These are phyloP conservation scores for Kryphioiulus occultus DNA, from an alignment of 2,888 invertebrate genomes.

Conservation along the genomic window DNA sequence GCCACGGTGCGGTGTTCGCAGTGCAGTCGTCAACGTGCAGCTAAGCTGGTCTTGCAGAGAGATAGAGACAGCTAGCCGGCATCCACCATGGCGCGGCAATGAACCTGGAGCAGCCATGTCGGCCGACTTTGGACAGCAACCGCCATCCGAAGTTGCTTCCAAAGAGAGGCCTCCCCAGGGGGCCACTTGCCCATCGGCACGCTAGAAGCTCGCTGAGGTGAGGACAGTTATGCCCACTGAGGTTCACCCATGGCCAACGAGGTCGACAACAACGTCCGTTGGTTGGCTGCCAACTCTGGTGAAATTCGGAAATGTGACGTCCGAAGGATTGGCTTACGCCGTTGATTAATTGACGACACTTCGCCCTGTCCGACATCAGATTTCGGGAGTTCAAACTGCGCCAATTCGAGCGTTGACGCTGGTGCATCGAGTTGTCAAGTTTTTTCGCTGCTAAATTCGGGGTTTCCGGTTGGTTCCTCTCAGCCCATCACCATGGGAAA, in stretches of 20 bases:
- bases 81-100: too few species aligned
- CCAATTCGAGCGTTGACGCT: background rate
- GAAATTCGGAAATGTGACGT: background rate
- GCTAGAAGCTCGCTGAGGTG: background rate
- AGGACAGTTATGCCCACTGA: background rate
- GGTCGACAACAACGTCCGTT: background rate
- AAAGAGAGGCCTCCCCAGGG: too few species aligned
- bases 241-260: background rate
- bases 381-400: background rate
- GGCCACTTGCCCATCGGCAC: too few species aligned
- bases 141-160: too few species aligned
- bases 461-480: background rate
- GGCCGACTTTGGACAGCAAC: too few species aligned
- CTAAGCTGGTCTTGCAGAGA: too few species aligned
- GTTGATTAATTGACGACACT: background rate
- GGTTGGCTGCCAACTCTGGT: background rate
- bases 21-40: too few species aligned
- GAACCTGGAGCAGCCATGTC: too few species aligned
- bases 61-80: too few species aligned
- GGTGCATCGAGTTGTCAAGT: background rate
- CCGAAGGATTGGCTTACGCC: conserved; percentile 13
- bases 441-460: background rate
- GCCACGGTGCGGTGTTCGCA: too few species aligned
- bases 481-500: background rate
- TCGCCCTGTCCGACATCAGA: background rate